These are phyloP conservation scores for Drosophila neoperkinsi DNA, from an alignment of 2,888 invertebrate species.

Conservation along the genomic window DNA sequence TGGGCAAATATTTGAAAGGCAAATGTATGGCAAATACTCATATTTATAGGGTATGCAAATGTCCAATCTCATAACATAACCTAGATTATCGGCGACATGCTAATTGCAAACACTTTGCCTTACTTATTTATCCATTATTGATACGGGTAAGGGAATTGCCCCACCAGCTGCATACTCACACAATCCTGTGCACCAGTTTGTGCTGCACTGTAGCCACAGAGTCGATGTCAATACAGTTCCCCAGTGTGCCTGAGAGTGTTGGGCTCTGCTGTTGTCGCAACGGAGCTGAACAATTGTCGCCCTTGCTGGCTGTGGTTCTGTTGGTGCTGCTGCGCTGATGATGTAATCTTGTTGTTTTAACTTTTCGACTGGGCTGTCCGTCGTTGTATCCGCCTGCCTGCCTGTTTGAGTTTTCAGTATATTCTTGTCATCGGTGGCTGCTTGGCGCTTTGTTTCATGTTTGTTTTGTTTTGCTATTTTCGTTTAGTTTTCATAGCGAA, in stretches of 20 bases:
- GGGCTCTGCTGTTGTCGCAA: constrained; percentile 48
- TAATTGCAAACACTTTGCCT: constrained; percentile 56
- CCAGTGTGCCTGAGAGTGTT: constrained; percentile 85
- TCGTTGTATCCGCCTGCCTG: constrained; percentile 48
- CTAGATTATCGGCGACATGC: background rate
- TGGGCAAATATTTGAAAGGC: background rate
- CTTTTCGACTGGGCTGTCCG: constrained; percentile 57
- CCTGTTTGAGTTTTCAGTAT: constrained; percentile 62
- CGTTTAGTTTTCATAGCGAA: constrained; percentile 80
- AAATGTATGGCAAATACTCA: background rate
- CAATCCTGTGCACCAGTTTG: constrained; percentile 84
- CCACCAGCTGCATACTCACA: constrained; percentile 78
- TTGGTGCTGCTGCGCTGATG: constrained; percentile 24
- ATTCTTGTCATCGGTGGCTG: constrained; percentile 55
- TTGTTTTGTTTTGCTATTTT: constrained; percentile 60
- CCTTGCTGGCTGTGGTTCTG: constrained; percentile 12
- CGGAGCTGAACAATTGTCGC: constrained; percentile 27
- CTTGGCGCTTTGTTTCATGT: constrained; percentile 58
- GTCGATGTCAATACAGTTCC: constrained; percentile 89
- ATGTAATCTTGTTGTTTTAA: constrained; percentile 54
- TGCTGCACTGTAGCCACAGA: constrained; percentile 86
- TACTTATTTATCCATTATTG: constrained; percentile 61
- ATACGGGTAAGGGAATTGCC: constrained; percentile 16
- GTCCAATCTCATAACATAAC: background rate
- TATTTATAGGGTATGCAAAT: constrained; percentile 37